A percentile compares a stretch with the other conserved stretches of the same genome.
phyloP scores from a whole-genome alignment of 2,888 invertebrate species.

The Acleris holmiana region DNA sequence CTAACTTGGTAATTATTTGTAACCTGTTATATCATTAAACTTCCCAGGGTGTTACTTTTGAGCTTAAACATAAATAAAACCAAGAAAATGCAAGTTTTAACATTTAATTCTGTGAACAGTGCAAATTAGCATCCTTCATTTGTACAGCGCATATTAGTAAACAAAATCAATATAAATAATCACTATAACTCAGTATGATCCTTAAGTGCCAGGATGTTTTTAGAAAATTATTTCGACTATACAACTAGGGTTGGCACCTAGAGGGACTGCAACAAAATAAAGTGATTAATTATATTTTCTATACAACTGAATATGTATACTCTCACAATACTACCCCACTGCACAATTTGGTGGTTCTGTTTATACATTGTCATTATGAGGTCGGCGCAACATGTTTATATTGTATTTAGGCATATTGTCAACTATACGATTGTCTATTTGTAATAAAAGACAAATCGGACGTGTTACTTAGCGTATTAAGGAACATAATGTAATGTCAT shows the following conservation, averaged over 20 bases:
- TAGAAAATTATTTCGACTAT: neutral
- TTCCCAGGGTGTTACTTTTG: no score
- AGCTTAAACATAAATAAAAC: conserved; percentile 12
- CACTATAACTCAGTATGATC: conserved; percentile 14
- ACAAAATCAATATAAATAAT: conserved; percentile 30
- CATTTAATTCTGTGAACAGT: conserved; percentile 34
- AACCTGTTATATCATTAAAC: no score
- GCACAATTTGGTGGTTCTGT: conserved; percentile 1
- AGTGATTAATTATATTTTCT: conserved; percentile 29
- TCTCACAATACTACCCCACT: neutral
- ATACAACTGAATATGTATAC: conserved; percentile 24
- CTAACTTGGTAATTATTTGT: no score
- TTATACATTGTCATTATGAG: neutral
- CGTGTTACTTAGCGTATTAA: no score
- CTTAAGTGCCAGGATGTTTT: neutral
- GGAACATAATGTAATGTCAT: no score
- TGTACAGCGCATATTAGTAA: conserved; percentile 34
- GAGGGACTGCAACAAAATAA: neutral
- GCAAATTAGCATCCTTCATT: conserved; percentile 26
- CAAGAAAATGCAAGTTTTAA: conserved; percentile 26
- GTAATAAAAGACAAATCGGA: no score
- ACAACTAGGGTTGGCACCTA: neutral
- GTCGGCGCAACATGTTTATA: no score
- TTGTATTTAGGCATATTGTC: no score
- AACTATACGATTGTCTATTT: no score